Evolutionary conservation across 2,888 invertebrate genomes (phyloP).

Genomic region (Dryadula phaetusa): DNA sequence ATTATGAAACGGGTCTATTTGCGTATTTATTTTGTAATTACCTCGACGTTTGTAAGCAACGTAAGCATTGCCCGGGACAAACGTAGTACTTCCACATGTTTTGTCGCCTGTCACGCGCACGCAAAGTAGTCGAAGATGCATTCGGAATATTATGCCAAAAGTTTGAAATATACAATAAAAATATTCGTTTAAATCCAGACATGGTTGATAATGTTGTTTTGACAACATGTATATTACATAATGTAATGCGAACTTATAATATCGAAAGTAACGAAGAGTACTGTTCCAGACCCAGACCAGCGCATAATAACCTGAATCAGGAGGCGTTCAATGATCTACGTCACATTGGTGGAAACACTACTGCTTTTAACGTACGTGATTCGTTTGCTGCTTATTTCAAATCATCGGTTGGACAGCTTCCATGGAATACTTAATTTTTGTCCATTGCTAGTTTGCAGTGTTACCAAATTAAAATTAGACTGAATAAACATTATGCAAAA

Average conservation of each 20-base stretch:
- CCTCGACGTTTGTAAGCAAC: conserved; percentile 9
- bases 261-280: too few species aligned
- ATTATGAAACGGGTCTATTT: conserved; percentile 17
- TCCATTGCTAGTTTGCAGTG: too few species aligned
- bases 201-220: conserved; percentile 34
- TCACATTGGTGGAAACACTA: too few species aligned
- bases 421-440: neutral
- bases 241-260: neutral
- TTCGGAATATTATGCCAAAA: conserved; percentile 43
- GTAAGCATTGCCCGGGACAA: neutral
- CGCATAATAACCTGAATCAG: too few species aligned
- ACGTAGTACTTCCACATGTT: neutral
- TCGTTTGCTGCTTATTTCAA: too few species aligned
- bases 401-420: too few species aligned
- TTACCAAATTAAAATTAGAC: too few species aligned
- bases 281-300: too few species aligned
- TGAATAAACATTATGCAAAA: too few species aligned
- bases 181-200: conserved; percentile 31
- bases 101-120: conserved; percentile 14
- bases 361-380: too few species aligned
- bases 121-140: conserved; percentile 38
- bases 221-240: conserved; percentile 24
- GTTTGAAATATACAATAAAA: conserved; percentile 42
- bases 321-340: too few species aligned
- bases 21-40: conserved; percentile 15